Base-by-base conservation (phyloP, 2,888 invertebrate species). In the Alviniconcha strummeri region DNA sequence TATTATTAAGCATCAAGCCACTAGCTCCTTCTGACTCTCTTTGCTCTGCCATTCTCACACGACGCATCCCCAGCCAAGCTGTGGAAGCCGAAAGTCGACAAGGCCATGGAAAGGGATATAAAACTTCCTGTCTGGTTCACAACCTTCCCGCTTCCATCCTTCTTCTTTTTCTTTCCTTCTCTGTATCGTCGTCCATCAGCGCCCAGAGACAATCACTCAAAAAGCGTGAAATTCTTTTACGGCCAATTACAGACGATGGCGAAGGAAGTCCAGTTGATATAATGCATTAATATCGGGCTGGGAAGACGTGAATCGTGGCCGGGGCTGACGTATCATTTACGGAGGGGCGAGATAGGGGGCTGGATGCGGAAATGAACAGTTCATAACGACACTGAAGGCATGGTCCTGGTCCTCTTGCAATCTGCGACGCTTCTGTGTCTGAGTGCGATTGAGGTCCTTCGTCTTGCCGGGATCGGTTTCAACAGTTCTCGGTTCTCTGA, bases 161-260 rank as follows among this genome's bases (percentile, higher is more conserved):
- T 11, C 13, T 9, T 13, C 36, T 5, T 36, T 36, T 56, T n/a
- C n/a, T 76, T 72, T 56, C 8, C 8, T 3, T 56, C 17, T n/a
- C 15, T 56, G 3, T 4, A 54, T 56, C 15, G 17, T 78, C 78
- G 83, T 83, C 84, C 84, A 84, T 85, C 83, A 69, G 75, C 67
- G 60, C 72, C 79, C 72, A 52, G 82, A 83, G 81, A 85, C 85
- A 84, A 85, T 85, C 85, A 84, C 78, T 85, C 77, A 80, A 80
- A 84, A 83, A 84, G 84, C 85, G 85, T 84, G 85, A 84, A 85
- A 85, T 85, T 85, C 84, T 85, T 85, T 84, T 84, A 85, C 85
- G 84, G 84, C 84, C 85, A 85, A 85, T 85, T 85, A 85, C 84
- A 78, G 84, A 67, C 81, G 52, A 7, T 8, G 67, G 77, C 56